Evolutionary conservation across 2,888 invertebrate genomes (phyloP).

Genomic region (Belgica antarctica): DNA sequence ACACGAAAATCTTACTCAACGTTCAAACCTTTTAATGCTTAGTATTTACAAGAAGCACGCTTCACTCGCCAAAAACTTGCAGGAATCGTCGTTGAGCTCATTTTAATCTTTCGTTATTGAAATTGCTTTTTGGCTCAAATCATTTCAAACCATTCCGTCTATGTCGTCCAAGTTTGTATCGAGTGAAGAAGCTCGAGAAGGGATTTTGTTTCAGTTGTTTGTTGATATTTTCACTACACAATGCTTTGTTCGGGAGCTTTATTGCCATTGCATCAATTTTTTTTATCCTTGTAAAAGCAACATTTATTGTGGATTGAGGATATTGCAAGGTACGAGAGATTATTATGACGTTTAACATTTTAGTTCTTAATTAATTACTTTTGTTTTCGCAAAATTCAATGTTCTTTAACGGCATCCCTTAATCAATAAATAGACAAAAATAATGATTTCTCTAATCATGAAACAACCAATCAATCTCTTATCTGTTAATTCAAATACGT

Average conservation of each 20-base stretch:
- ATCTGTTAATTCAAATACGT: neutral
- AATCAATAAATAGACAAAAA: neutral
- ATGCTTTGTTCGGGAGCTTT: neutral
- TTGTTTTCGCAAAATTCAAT: neutral
- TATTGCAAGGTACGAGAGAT: slow-evolving; percentile 23
- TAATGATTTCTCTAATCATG: neutral
- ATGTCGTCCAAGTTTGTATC: too few relatives aligned
- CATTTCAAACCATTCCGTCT: too few relatives aligned
- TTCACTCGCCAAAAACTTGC: too few relatives aligned
- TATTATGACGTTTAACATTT: too few relatives aligned
- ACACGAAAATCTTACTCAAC: neutral
- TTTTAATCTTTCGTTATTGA: too few relatives aligned
- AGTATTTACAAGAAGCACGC: too few relatives aligned
- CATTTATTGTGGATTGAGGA: slow-evolving; percentile 12
- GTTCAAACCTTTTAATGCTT: too few relatives aligned
- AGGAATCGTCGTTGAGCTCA: too few relatives aligned
- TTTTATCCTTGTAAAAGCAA: neutral
- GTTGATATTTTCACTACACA: slow-evolving; percentile 9
- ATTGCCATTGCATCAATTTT: slow-evolving; percentile 8
- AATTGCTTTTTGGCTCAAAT: too few relatives aligned
- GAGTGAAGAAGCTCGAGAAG: too few relatives aligned
- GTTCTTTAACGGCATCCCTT: neutral
- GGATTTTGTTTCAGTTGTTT: too few relatives aligned
- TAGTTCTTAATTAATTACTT: neutral
- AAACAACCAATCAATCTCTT: slow-evolving; percentile 11